A percentile compares a stretch with the other conserved stretches of the same genome.
These are phyloP conservation scores for Cosmia pyralina DNA, from an alignment of 2,888 invertebrate genomes.

Conservation along the genomic window DNA sequence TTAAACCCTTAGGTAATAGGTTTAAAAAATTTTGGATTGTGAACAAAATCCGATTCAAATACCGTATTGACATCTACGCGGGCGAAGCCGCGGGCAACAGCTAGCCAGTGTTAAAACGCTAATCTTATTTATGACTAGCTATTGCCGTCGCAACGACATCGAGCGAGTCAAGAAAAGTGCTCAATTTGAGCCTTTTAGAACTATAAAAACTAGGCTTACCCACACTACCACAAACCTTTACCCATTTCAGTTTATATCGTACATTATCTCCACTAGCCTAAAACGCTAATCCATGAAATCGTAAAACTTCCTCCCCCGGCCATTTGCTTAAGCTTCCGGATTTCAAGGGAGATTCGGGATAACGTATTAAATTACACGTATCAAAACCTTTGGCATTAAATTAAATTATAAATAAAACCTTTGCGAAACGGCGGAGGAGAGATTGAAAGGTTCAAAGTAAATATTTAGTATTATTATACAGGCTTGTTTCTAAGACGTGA, in stretches of 20 bases:
- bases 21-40: no score
- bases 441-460: constrained; percentile 10
- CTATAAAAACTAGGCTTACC: background rate
- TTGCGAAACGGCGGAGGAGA: background rate
- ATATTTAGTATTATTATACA: background rate
- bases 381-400: constrained; percentile 33
- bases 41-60: no score
- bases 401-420: constrained; percentile 42
- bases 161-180: no score
- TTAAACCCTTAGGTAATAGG: no score
- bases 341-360: constrained; percentile 18
- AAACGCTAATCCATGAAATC: constrained; percentile 50
- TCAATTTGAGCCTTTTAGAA: background rate
- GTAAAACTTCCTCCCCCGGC: constrained; percentile 41
- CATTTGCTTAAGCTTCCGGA: constrained; percentile 46
- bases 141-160: no score
- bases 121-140: no score
- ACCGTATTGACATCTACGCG: no score
- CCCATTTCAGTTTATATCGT: constrained; percentile 19
- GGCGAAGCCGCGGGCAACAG: no score
- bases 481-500: background rate
- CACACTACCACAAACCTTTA: constrained; percentile 7
- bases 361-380: constrained; percentile 46
- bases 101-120: no score
- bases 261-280: constrained; percentile 30